Evolutionary conservation across 1,140 invertebrate species (phyloP).

Genomic region (Venturia canescens): DNA sequence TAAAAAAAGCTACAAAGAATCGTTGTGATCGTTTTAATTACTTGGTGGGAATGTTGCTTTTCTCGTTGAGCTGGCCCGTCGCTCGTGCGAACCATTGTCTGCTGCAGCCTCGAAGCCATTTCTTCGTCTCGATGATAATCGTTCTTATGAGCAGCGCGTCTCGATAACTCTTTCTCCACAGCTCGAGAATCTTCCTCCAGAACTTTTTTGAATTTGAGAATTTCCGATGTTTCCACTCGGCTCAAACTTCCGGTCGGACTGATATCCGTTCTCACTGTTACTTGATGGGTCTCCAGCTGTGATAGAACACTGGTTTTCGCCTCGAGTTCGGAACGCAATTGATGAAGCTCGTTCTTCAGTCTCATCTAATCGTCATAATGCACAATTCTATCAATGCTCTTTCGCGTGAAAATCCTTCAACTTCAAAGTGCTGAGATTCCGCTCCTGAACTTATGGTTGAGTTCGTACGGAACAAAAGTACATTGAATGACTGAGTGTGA

Average conservation of each 20-base stretch:
- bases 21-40: not conserved
- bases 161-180: conserved; percentile 31
- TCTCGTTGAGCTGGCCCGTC: not conserved
- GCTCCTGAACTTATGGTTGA: not conserved
- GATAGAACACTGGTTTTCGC: conserved; percentile 55
- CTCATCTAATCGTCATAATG: not conserved
- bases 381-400: not conserved
- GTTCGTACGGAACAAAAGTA: not conserved
- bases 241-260: conserved; percentile 54
- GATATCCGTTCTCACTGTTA: conserved; percentile 53
- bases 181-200: conserved; percentile 33
- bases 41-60: not conserved
- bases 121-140: not conserved
- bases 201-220: conserved; percentile 1
- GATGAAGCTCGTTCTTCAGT: conserved; percentile 44
- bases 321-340: conserved; percentile 51
- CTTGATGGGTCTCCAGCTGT: conserved; percentile 54
- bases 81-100: conserved; percentile 22
- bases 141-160: not conserved
- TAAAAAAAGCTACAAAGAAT: not conserved
- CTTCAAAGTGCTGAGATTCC: not conserved
- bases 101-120: not conserved
- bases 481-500: not conserved
- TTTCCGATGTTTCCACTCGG: conserved; percentile 44
- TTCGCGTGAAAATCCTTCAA: no score